Evolutionary conservation across 1,140 invertebrate genomes (phyloP), one percentile per base, ranked within the genome.

Genomic region (Macrosteles quadrilineatus): DNA sequence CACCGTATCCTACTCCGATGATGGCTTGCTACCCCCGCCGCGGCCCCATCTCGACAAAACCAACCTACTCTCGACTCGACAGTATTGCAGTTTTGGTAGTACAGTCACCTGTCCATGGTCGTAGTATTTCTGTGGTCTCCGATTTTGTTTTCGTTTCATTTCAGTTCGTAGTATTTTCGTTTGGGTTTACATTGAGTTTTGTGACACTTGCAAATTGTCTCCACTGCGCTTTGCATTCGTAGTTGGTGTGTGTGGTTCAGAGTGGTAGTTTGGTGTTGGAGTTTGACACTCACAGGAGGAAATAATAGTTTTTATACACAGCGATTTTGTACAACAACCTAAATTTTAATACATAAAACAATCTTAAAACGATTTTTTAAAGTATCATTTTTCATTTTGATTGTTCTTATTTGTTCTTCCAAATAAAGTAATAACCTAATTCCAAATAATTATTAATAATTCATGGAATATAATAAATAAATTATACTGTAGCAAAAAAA

Each of bases 1-100:
- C 81, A 89, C 90, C 77, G 88, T 90, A 80, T 90, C 87, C 81
- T 87, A 88, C 83, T 87, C 86, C 78, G 88, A 88, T 79, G 86
- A 88, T 82, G 80, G 75, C 70, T 73, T 81, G 78, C 75, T 78
- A 66, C 77, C 80, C 74, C n/a, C n/a, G n/a, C 78, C 78, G 79
- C 81, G 82, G 82, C 81, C 82, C 80, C 80, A 82, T 82, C 81
- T 79, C 80, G 67, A 71, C 80, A 80, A 83, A 78, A 78, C 79
- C 84, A 88, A 85, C 83, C 85, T 89, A 81, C 87, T 88, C 79
- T 85, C 87, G 84, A 89, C 90, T 84, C 88, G 91, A 85, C 91
- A 92, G 87, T 94, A 92, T 91, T 91, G 89, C 90, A 92, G 91
- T 90, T 92, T 93, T 90, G 91, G 91, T 92, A 93, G 90, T 92